Evolutionary conservation across 2,888 invertebrate species (phyloP).

Genomic region (Cyrtodaria siliqua): DNA sequence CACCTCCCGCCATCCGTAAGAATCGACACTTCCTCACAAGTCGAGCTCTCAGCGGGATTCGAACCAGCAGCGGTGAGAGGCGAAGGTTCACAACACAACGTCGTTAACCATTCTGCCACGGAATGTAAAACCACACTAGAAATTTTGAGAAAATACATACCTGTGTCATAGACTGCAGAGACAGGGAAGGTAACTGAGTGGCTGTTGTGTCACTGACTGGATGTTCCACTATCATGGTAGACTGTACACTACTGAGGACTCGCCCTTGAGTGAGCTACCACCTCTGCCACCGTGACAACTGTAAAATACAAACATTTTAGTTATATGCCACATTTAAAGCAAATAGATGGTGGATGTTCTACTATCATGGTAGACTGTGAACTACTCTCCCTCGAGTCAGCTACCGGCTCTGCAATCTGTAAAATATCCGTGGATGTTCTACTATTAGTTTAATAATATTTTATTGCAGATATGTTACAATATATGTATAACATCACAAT

Average conservation of each 20-base stretch:
- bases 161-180: conserved; percentile 32
- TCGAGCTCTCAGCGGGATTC: no score
- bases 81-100: no score
- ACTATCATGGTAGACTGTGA: neutral
- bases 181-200: conserved; percentile 27
- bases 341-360: no score
- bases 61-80: no score
- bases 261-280: neutral
- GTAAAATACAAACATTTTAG: neutral
- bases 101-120: no score
- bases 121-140: no score
- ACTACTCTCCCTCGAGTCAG: neutral
- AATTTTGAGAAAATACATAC: conserved; percentile 7
- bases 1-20: no score
- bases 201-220: neutral
- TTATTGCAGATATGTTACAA: no score
- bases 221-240: neutral
- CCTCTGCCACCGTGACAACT: neutral
- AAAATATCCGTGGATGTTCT: no score
- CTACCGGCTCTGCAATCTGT: neutral
- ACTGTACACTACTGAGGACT: neutral
- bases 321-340: no score
- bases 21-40: neutral
- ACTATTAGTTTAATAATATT: no score
- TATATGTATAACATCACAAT: no score